Percentiles rank a stretch among this genome's conserved stretches.
phyloP scores from a whole-genome alignment of 2,888 invertebrate species.

The Abscondita cerata region DNA sequence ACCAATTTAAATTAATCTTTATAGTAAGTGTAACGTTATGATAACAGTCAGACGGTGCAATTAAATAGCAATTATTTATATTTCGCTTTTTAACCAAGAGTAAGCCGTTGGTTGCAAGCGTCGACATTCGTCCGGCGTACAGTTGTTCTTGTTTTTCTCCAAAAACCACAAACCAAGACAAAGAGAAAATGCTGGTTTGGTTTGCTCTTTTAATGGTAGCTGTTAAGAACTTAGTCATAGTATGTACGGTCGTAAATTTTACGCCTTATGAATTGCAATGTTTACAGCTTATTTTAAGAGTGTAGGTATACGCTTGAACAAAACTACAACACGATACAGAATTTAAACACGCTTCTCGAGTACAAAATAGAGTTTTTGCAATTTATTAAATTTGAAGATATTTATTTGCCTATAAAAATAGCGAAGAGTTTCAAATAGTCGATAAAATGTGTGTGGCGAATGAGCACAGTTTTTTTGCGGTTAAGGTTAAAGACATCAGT shows the following conservation, averaged over 20 bases:
- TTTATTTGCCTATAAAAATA: slow-evolving; percentile 10
- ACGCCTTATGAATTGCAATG: slow-evolving; percentile 43
- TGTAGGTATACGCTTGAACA: slow-evolving; percentile 29
- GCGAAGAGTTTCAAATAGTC: slow-evolving; percentile 4
- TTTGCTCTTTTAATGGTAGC: slow-evolving; percentile 16
- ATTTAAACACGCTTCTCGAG: slow-evolving; percentile 10
- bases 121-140: neutral
- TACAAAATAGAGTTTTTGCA: slow-evolving; percentile 8
- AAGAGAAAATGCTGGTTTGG: slow-evolving; percentile 13
- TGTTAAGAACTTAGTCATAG: slow-evolving; percentile 18
- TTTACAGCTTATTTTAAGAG: slow-evolving; percentile 43
- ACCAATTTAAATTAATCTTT: neutral
- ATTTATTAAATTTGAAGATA: neutral
- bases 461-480: slow-evolving; percentile 28
- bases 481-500: slow-evolving; percentile 48
- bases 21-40: neutral
- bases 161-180: slow-evolving; percentile 8
- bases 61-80: neutral
- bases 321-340: slow-evolving; percentile 27
- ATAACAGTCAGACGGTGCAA: neutral
- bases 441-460: slow-evolving; percentile 18
- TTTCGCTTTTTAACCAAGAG: neutral
- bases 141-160: neutral
- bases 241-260: slow-evolving; percentile 40
- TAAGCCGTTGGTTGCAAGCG: neutral